Evolutionary conservation across 2,113 vertebrate genomes (phyloP).

Genomic region (Himantopus leucocephalus): DNA sequence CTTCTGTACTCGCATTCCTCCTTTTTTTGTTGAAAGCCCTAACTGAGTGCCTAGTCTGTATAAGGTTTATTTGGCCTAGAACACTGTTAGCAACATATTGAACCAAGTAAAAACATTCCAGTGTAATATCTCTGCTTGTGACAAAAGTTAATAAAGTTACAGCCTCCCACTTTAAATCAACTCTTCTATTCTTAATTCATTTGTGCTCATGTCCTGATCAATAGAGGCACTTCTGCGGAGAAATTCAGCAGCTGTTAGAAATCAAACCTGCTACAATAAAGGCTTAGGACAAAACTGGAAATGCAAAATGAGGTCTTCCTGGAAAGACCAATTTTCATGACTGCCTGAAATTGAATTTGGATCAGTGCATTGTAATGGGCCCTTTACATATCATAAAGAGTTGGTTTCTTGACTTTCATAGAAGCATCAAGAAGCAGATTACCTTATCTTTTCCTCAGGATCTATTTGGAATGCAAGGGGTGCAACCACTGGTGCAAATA

Average conservation of each 20-base stretch:
- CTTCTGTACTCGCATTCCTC: not conserved
- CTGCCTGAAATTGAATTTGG: not conserved
- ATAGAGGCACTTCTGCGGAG: not conserved
- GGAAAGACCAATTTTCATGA: not conserved
- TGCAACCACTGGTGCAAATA: not conserved
- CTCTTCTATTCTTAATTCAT: not conserved
- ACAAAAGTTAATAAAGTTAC: constrained; percentile 31
- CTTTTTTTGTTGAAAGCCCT: not conserved
- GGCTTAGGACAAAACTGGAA: not conserved
- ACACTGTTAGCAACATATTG: not conserved
- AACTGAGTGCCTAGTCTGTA: not conserved
- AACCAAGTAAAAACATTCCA: not conserved
- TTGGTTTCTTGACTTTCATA: not conserved
- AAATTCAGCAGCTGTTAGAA: not conserved
- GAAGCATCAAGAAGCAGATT: not conserved
- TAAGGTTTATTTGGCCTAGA: not conserved
- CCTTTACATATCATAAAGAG: not conserved
- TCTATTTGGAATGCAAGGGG: not conserved
- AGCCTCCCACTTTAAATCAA: not conserved
- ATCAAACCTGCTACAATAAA: not conserved
- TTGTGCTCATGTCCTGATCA: not conserved
- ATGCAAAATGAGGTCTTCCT: not conserved
- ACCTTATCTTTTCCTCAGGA: not conserved
- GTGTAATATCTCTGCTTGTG: not conserved
- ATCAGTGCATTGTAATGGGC: not conserved